Conservation (phyloP, 2,113 vertebrate species). For the Pan paniscus region DNA sequence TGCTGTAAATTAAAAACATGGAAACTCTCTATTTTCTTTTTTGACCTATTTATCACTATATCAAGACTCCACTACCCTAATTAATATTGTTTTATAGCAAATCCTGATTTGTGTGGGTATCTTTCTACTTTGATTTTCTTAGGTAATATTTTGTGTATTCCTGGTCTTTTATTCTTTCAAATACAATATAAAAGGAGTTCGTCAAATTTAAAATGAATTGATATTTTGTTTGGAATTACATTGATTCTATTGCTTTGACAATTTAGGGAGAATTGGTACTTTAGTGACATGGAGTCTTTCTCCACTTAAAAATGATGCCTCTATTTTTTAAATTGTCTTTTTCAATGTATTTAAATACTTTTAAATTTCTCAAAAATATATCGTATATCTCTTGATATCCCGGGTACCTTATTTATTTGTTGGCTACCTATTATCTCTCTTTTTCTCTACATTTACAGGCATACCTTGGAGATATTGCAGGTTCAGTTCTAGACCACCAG, state of each 20-base stretch:
- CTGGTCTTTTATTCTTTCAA: neutral
- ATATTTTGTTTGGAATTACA: conserved; percentile 10
- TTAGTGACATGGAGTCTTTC: neutral
- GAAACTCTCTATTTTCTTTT: neutral
- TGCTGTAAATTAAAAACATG: neutral
- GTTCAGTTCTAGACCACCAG: neutral
- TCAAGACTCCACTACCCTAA: neutral
- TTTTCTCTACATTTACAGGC: neutral
- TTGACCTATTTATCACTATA: neutral
- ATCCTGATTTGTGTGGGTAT: neutral
- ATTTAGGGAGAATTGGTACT: neutral
- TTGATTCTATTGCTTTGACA: neutral
- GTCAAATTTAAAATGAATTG: conserved; percentile 1
- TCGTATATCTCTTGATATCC: neutral
- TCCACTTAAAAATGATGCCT: neutral
- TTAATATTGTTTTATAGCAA: neutral
- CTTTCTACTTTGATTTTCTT: neutral
- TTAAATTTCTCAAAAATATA: neutral
- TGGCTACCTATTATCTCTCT: neutral
- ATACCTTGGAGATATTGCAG: neutral
- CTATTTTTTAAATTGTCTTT: neutral
- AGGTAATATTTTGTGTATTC: neutral
- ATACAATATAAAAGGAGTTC: neutral
- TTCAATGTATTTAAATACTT: neutral
- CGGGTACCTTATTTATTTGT: neutral